Evolutionary conservation across 2,888 invertebrate genomes (phyloP).

Genomic region (Euproctis similis): DNA sequence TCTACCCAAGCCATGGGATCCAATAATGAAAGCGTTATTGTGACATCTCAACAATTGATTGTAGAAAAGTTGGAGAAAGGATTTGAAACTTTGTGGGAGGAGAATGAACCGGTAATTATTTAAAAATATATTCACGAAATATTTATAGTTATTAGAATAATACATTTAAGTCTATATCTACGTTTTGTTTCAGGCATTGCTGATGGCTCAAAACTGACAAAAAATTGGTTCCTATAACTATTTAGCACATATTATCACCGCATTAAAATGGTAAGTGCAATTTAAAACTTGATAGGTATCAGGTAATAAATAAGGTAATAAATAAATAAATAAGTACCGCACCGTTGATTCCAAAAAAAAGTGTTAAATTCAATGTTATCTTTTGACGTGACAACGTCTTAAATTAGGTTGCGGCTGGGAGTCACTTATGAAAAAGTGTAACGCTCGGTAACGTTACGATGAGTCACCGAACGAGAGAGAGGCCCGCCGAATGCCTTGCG

Average conservation of each 20-base stretch:
- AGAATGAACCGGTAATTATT: conserved; percentile 54
- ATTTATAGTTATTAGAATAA: not conserved
- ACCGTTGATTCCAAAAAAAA: too few relatives aligned
- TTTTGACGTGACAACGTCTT: too few relatives aligned
- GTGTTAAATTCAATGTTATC: too few relatives aligned
- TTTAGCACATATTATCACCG: not conserved
- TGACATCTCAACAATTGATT: conserved; percentile 75
- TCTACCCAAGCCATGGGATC: conserved; percentile 82
- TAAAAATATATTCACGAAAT: not conserved
- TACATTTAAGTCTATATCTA: not conserved
- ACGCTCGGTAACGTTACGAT: too few relatives aligned
- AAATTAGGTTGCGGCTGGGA: too few relatives aligned
- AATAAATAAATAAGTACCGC: too few relatives aligned
- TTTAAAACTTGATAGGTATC: too few relatives aligned
- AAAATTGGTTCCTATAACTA: not conserved
- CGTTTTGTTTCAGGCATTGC: conserved; percentile 40
- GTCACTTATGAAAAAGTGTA: too few relatives aligned
- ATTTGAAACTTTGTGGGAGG: conserved; percentile 79
- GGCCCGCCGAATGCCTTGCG: too few relatives aligned
- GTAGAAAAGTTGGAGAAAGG: conserved; percentile 74
- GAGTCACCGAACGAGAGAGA: too few relatives aligned
- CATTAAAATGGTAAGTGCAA: too few relatives aligned
- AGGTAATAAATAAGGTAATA: too few relatives aligned
- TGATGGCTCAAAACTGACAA: conserved; percentile 7
- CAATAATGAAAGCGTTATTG: conserved; percentile 82